Evolutionary conservation across 1,140 invertebrate genomes (phyloP).

Genomic region (Drosophila simulans): DNA sequence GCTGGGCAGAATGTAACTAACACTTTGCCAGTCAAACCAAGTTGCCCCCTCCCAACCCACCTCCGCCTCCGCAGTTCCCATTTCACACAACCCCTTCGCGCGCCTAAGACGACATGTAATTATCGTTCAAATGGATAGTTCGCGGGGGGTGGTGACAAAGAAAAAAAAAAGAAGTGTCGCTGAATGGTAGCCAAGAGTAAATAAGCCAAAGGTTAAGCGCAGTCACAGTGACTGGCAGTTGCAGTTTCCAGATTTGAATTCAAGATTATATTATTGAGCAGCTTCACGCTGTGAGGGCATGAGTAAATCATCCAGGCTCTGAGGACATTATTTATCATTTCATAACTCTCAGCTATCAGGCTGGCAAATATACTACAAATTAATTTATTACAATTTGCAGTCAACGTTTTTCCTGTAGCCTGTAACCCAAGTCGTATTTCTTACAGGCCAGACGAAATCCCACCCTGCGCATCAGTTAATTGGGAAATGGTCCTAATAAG

Average conservation of each 20-base stretch:
- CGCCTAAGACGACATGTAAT: conserved; percentile 79
- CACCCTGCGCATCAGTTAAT: background rate
- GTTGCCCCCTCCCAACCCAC: background rate
- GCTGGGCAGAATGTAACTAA: conserved; percentile 77
- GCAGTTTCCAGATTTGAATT: background rate
- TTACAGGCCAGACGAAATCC: conserved; percentile 4
- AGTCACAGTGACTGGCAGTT: conserved; percentile 2
- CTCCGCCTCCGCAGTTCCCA: background rate
- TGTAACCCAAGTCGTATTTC: conserved; percentile 14
- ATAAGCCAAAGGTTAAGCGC: conserved; percentile 11
- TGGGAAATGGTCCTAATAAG: conserved; percentile 45
- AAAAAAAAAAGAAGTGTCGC: conserved; percentile 3
- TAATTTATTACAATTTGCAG: too few species aligned
- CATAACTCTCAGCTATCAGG: background rate
- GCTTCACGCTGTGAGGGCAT: background rate
- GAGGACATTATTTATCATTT: background rate
- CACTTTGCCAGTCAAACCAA: conserved; percentile 55
- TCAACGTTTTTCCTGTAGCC: background rate
- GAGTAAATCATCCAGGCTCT: too few species aligned
- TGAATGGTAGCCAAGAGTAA: conserved; percentile 18
- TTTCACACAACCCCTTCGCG: conserved; percentile 10
- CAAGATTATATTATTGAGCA: background rate
- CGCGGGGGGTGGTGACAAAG: background rate
- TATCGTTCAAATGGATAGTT: conserved; percentile 53
- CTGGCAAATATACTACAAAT: too few species aligned